Percentiles rank a stretch among this genome's conserved stretches.
Evolutionary conservation across 1,140 invertebrate genomes (phyloP).

Genomic region (Drosophila nigromelanica): DNA sequence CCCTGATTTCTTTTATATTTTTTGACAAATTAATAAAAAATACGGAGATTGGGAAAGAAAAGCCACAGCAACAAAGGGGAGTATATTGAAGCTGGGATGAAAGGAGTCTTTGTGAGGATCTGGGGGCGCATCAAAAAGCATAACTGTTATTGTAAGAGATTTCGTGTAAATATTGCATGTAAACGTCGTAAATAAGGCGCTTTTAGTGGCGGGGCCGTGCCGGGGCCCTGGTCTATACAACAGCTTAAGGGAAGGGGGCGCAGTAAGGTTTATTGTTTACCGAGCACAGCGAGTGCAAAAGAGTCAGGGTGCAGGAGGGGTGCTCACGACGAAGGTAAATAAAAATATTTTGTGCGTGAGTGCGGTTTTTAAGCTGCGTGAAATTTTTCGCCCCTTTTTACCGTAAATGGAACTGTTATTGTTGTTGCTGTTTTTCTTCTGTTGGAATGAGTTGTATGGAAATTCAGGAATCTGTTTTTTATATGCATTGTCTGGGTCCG

Average conservation of each 20-base stretch:
- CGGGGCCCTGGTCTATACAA: conserved; percentile 13
- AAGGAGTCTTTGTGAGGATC: conserved; percentile 26
- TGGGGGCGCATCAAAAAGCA: conserved; percentile 63
- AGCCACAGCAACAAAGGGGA: conserved; percentile 10
- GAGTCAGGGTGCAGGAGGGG: not conserved
- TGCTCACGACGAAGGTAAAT: conserved; percentile 61
- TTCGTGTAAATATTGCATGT: conserved; percentile 82
- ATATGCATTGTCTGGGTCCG: conserved; percentile 66
- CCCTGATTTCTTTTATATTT: conserved; percentile 39
- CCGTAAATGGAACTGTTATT: conserved; percentile 15
- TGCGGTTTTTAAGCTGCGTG: conserved; percentile 81
- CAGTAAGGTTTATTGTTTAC: conserved; percentile 70
- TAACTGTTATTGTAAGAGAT: conserved; percentile 81
- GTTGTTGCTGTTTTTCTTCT: conserved; percentile 28
- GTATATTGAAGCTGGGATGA: not conserved
- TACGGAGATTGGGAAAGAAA: conserved; percentile 20
- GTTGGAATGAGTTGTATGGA: conserved; percentile 57
- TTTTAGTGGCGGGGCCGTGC: conserved; percentile 61
- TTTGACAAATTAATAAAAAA: conserved; percentile 70
- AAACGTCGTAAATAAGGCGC: conserved; percentile 79
- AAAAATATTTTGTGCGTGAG: conserved; percentile 82
- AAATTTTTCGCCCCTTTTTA: conserved; percentile 60
- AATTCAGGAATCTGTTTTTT: conserved; percentile 69
- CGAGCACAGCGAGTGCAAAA: conserved; percentile 39
- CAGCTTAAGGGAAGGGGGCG: conserved; percentile 8